A percentile compares a stretch with the other conserved stretches of the same genome.
These are phyloP conservation scores for Hylia prasina DNA, from an alignment of 2,113 vertebrate genomes.

Conservation along the genomic window DNA sequence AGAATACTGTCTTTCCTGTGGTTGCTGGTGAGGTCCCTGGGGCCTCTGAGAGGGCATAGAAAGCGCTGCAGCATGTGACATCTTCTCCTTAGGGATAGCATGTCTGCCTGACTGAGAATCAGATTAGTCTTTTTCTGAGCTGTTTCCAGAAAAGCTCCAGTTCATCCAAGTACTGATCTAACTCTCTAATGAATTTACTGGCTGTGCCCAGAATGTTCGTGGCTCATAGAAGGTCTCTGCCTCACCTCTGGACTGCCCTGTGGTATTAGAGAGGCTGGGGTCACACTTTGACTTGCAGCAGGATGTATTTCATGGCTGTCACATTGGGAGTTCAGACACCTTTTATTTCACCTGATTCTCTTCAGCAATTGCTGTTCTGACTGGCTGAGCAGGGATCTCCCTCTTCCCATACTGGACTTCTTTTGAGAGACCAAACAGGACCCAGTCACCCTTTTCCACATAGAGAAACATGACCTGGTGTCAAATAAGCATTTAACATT, in stretches of 20 bases:
- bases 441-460: neutral
- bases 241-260: neutral
- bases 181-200: neutral
- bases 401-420: neutral
- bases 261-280: neutral
- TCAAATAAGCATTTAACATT: neutral
- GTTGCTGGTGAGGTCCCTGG: neutral
- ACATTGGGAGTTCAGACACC: neutral
- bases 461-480: neutral
- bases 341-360: neutral
- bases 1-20: neutral
- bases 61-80: rapidly evolving
- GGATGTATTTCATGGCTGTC: neutral
- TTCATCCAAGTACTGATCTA: neutral
- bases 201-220: neutral
- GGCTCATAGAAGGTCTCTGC: neutral
- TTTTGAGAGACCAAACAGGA: neutral
- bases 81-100: neutral
- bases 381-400: neutral
- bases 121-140: neutral
- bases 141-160: neutral
- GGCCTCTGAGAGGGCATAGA: neutral
- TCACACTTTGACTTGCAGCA: neutral
- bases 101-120: neutral
- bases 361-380: neutral